phyloP scores from a whole-genome alignment of 2,113 vertebrate species.

The Ciconia maguari region DNA sequence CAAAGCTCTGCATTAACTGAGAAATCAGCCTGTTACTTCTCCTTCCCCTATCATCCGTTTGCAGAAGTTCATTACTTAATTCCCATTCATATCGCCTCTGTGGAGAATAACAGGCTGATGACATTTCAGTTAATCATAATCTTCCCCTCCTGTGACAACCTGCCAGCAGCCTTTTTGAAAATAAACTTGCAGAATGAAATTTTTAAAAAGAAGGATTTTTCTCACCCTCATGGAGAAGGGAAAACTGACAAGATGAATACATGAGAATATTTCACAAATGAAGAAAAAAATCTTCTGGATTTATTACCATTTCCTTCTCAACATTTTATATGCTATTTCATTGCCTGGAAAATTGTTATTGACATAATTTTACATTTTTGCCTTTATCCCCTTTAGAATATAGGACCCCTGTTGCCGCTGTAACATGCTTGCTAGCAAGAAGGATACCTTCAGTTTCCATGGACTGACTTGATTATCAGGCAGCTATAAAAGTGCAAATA shows the following conservation, averaged over 20 bases:
- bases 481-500: not conserved
- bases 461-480: conserved; percentile 47
- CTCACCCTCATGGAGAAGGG: not conserved
- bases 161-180: conserved; percentile 43
- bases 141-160: conserved; percentile 33
- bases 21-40: conserved; percentile 26
- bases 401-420: not conserved
- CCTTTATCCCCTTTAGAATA: not conserved
- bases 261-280: not conserved
- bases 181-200: conserved; percentile 2
- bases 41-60: not conserved
- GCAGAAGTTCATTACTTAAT: conserved; percentile 53
- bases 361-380: conserved; percentile 24
- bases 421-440: not conserved
- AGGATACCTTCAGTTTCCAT: conserved; percentile 4
- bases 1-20: conserved; percentile 1
- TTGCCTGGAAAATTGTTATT: conserved; percentile 41
- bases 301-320: not conserved
- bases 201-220: not conserved
- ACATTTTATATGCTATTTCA: not conserved
- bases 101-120: conserved; percentile 35
- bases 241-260: not conserved
- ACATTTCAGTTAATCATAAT: conserved; percentile 52
- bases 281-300: not conserved
- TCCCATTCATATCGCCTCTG: conserved; percentile 30